Percentiles rank a stretch among this genome's conserved stretches.
phyloP scores from a whole-genome alignment of 2,888 invertebrate species.

The Lycia hirtaria region DNA sequence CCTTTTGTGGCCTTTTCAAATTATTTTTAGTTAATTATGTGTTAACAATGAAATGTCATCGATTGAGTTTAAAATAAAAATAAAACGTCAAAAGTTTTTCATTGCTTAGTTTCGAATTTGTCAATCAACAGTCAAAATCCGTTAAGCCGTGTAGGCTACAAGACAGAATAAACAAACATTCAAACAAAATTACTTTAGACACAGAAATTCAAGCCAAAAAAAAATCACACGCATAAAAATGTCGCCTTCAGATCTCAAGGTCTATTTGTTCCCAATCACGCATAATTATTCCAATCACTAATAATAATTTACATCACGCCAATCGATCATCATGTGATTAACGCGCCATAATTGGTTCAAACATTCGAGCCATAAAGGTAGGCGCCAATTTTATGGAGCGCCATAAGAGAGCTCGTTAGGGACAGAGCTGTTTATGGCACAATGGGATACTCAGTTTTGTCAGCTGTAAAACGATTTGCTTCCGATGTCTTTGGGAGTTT shows the following conservation, averaged over 20 bases:
- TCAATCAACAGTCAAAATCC: too few species aligned
- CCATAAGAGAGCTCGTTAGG: slow-evolving; percentile 34
- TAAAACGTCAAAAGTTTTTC: too few species aligned
- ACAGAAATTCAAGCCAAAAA: too few species aligned
- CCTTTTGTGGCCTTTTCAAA: too few species aligned
- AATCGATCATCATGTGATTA: slow-evolving; percentile 34
- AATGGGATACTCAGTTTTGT: slow-evolving; percentile 26
- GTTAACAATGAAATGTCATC: too few species aligned
- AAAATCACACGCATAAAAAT: too few species aligned
- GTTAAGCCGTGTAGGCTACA: too few species aligned
- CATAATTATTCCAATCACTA: background rate
- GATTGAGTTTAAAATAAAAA: too few species aligned
- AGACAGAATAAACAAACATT: too few species aligned
- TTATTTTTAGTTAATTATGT: too few species aligned
- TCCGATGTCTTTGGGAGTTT: slow-evolving; percentile 15
- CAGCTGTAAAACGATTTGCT: slow-evolving; percentile 31
- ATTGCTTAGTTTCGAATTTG: too few species aligned
- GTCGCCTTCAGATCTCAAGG: background rate
- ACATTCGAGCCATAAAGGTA: slow-evolving; percentile 30
- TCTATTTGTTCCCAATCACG: background rate
- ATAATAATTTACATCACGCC: slow-evolving; percentile 26
- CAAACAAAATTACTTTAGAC: too few species aligned
- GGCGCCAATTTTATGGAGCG: slow-evolving; percentile 37
- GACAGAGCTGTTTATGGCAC: slow-evolving; percentile 18
- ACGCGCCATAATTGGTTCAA: slow-evolving; percentile 30